Percentiles rank a stretch among this genome's conserved stretches.
phyloP scores from a whole-genome alignment of 1,140 invertebrate species.

The Camponotus vicinus region DNA sequence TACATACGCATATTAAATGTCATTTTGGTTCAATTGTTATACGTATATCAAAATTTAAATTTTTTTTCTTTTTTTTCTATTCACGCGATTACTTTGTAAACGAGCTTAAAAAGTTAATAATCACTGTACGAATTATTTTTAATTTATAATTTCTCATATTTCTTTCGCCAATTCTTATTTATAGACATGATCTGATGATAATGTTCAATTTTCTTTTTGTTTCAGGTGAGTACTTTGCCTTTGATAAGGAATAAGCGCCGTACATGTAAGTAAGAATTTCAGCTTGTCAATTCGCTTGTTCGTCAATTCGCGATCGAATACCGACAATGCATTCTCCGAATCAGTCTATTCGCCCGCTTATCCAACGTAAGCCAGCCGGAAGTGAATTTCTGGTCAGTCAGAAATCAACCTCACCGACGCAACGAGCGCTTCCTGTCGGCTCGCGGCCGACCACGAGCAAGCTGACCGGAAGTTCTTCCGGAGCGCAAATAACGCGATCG shows the following conservation, averaged over 20 bases:
- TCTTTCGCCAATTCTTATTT: neutral
- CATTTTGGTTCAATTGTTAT: constrained; percentile 2
- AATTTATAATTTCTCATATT: neutral
- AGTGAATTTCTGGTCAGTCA: constrained; percentile 49
- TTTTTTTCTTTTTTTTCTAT: neutral
- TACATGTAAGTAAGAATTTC: constrained; percentile 35
- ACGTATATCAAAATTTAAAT: neutral
- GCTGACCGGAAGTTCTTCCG: constrained; percentile 69
- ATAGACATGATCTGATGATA: neutral
- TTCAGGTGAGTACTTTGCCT: constrained; percentile 77
- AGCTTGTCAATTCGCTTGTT: constrained; percentile 8
- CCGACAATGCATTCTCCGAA: constrained; percentile 11
- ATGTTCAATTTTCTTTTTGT: constrained; percentile 68
- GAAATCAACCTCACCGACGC: constrained; percentile 37
- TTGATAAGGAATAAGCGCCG: neutral
- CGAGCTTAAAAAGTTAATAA: neutral
- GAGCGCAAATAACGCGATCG: constrained; percentile 55
- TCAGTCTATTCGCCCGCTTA: constrained; percentile 28
- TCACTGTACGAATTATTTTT: neutral
- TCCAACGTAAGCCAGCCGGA: constrained; percentile 45
- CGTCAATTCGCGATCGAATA: neutral
- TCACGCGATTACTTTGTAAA: neutral
- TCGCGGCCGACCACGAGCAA: constrained; percentile 54
- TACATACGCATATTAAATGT: neutral
- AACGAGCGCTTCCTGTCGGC: constrained; percentile 54